A percentile compares a stretch with the other conserved stretches of the same genome.
These are phyloP conservation scores for Poecilia velifera DNA, from an alignment of 2,797 vertebrate species.

Conservation along the genomic window DNA sequence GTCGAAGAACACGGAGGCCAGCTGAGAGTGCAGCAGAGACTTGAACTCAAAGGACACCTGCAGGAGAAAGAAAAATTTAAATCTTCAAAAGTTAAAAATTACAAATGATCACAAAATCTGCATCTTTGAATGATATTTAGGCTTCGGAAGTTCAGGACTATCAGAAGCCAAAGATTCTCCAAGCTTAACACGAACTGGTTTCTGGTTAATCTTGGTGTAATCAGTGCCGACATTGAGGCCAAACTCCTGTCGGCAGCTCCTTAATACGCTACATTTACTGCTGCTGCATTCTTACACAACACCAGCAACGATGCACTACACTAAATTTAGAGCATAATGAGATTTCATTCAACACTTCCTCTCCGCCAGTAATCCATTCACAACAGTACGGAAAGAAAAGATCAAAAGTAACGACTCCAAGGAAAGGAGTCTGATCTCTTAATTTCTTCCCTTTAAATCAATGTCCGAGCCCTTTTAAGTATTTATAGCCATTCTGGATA, in stretches of 20 bases:
- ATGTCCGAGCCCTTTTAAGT: not conserved
- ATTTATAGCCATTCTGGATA: not conserved
- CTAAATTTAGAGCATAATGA: slow-evolving; percentile 58
- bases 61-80: slow-evolving; percentile 6
- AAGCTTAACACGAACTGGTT: slow-evolving; percentile 12
- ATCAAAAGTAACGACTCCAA: slow-evolving; percentile 1
- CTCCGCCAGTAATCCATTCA: slow-evolving; percentile 38
- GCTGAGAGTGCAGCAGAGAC: slow-evolving; percentile 82
- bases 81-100: not conserved
- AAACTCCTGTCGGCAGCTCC: slow-evolving; percentile 23
- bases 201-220: slow-evolving; percentile 31
- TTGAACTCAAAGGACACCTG: slow-evolving; percentile 87
- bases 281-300: slow-evolving; percentile 48
- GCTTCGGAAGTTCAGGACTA: not conserved
- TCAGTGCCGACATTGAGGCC: slow-evolving; percentile 36
- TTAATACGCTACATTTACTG: slow-evolving; percentile 23
- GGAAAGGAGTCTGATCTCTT: not conserved
- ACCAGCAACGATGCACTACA: not conserved
- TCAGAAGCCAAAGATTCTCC: not conserved
- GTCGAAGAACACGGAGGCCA: slow-evolving; percentile 81
- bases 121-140: not conserved
- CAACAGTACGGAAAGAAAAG: not conserved
- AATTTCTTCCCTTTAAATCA: not conserved
- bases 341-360: slow-evolving; percentile 45
- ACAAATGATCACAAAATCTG: not conserved